phyloP scores from a whole-genome alignment of 2,797 vertebrate species.

The Arctocebus calabarensis region DNA sequence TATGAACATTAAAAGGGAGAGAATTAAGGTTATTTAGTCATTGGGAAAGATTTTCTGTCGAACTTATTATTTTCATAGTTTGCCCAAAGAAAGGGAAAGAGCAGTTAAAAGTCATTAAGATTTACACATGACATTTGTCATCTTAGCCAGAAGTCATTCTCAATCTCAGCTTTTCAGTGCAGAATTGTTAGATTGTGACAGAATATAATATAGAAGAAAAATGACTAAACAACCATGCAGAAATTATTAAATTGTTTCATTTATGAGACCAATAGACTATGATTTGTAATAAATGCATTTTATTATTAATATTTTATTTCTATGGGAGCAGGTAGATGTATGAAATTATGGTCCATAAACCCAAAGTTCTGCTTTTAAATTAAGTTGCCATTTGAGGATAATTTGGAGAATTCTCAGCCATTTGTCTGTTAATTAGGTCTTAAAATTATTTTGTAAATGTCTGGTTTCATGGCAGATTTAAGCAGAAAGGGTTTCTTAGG shows the following conservation, averaged over 20 bases:
- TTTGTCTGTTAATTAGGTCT: conserved; percentile 17
- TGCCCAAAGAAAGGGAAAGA: neutral
- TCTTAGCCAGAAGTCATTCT: conserved; percentile 11
- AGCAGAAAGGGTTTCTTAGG: conserved; percentile 45
- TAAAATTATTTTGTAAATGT: conserved; percentile 32
- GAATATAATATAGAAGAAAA: too few relatives aligned
- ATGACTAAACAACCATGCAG: neutral
- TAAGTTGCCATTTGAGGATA: neutral
- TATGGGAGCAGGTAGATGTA: neutral
- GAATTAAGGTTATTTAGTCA: conserved; percentile 21
- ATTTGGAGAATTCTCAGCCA: neutral
- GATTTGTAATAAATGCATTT: conserved; percentile 37
- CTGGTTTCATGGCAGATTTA: conserved; percentile 44
- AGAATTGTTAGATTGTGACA: neutral
- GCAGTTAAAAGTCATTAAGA: conserved; percentile 36
- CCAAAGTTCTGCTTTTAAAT: conserved; percentile 27
- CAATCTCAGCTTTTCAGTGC: neutral
- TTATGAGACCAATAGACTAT: neutral
- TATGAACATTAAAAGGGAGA: neutral
- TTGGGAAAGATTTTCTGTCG: neutral
- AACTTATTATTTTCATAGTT: conserved; percentile 50
- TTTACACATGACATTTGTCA: conserved; percentile 59
- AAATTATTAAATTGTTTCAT: neutral
- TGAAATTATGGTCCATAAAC: conserved; percentile 26
- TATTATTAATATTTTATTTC: conserved; percentile 54